Conservation (phyloP, 2,888 invertebrate genomes). For the Xestia xanthographa region DNA sequence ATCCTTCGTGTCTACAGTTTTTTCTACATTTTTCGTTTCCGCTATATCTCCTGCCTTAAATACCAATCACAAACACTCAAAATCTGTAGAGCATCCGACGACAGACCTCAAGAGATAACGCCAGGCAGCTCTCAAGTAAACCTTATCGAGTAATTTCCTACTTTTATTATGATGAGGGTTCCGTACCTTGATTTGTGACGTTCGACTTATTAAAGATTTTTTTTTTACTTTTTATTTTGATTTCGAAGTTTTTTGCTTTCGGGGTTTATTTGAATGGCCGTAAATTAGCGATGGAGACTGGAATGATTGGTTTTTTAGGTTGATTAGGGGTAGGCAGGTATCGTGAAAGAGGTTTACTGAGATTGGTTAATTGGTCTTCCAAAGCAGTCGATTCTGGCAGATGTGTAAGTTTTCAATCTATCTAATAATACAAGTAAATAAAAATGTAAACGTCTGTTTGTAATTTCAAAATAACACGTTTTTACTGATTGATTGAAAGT, state of each 20-base stretch:
- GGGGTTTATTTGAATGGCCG: slow-evolving; percentile 54
- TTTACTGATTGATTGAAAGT: too few relatives aligned
- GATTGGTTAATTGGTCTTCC: neutral
- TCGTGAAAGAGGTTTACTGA: neutral
- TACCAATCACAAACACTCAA: slow-evolving; percentile 41
- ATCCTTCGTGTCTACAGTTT: neutral
- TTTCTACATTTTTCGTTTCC: neutral
- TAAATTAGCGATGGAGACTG: slow-evolving; percentile 55
- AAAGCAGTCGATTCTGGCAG: neutral
- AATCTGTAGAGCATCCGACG: slow-evolving; percentile 46
- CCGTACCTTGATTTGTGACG: slow-evolving; percentile 74
- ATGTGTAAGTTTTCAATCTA: neutral
- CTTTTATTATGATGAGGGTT: slow-evolving; percentile 84
- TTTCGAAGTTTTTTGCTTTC: slow-evolving; percentile 17
- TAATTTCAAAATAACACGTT: too few relatives aligned
- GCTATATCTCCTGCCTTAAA: slow-evolving; percentile 33
- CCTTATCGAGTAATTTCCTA: slow-evolving; percentile 68
- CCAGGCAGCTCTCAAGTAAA: slow-evolving; percentile 62
- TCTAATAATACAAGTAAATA: too few relatives aligned
- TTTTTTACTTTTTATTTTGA: slow-evolving; percentile 58
- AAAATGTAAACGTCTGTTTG: too few relatives aligned
- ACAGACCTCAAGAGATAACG: slow-evolving; percentile 62
- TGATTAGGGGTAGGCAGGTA: slow-evolving; percentile 20
- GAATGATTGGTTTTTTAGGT: slow-evolving; percentile 48
- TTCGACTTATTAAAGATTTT: slow-evolving; percentile 57